phyloP scores from a whole-genome alignment of 2,113 vertebrate genomes.

The Dolichotis patagonum region DNA sequence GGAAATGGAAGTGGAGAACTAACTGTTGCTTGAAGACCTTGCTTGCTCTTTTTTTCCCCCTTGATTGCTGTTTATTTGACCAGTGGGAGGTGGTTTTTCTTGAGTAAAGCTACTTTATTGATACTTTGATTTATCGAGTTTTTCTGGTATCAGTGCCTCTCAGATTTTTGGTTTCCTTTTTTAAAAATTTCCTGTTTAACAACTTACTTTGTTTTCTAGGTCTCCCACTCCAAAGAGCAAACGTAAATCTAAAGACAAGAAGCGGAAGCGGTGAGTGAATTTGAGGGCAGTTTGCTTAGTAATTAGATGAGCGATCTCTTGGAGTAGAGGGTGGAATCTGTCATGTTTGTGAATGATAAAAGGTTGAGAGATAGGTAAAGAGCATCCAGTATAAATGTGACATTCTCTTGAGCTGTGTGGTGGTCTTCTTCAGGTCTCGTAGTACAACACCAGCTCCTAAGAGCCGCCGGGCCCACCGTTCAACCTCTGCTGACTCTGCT shows the following conservation, averaged over 20 bases:
- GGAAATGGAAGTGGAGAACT: not conserved
- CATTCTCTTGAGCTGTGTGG: not conserved
- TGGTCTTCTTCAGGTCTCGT: conserved; percentile 78
- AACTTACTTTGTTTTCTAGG: conserved; percentile 54
- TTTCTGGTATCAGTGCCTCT: not conserved
- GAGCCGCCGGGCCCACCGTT: conserved; percentile 80
- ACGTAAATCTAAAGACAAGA: conserved; percentile 86
- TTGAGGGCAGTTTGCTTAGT: not conserved
- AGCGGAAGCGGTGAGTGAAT: conserved; percentile 82
- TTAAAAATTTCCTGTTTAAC: not conserved
- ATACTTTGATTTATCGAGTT: not conserved
- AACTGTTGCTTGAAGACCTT: not conserved
- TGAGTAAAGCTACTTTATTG: not conserved
- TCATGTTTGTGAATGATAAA: not conserved
- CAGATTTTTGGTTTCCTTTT: not conserved
- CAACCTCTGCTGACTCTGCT: conserved; percentile 83
- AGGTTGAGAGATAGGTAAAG: not conserved
- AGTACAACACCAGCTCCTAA: conserved; percentile 83
- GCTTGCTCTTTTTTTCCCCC: not conserved
- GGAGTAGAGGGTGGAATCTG: not conserved
- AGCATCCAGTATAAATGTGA: not conserved
- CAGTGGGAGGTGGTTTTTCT: not conserved
- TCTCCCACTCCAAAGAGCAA: conserved; percentile 86
- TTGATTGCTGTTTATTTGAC: not conserved
- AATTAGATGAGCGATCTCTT: not conserved